Base-by-base conservation (phyloP, 2,888 invertebrate genomes). In the Odontocerum albicorne region DNA sequence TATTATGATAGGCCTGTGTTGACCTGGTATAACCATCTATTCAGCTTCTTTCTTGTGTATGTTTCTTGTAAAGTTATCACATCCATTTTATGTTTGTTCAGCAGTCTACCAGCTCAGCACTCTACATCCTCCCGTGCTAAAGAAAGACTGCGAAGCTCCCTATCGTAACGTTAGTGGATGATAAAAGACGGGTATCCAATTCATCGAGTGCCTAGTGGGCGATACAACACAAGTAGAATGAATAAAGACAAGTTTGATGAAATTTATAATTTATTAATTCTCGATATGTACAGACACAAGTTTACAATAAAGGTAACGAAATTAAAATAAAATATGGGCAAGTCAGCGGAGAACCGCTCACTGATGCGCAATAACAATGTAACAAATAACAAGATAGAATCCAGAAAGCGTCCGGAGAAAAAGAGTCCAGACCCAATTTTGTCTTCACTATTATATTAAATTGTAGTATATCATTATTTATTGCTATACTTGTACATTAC, bases 271-370 rank as follows among this genome's bases (percentile, higher is more conserved):
- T 52, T 52, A 45, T 55, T 59, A 53, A 46, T 49, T 59, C 52
- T 59, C 59, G 59, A 59, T 59, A 59, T 59, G 59, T 59, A 59
- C 59, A 59, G 46, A 47, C 39, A 55, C 55, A 54, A 54, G 53
- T 55, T 51, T 32, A 51, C 55, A 33, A 51, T 56, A 50, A 54
- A 58, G 57, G 57, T 58, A 58, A 58, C 57, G 50, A 58, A 55
- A 54, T 54, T 54, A 54, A 58, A 58, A 58, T 53, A 49, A 57
- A 52, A 55, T 55, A 49, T 35, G 46, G 42, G 54, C 49, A 16
- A 31, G 45, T 21, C 31, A 38, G 40, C 45, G 20, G 40, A 8
- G 19, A 36, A 22, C 52, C 45, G 45, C 45, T 32, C 45, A 27
- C 52, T 36, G 32, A 31, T 36, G 52, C 52, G 22, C 38, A 21